Evolutionary conservation across 2,797 vertebrate species (phyloP).

Genomic region (Vipera ursinii): DNA sequence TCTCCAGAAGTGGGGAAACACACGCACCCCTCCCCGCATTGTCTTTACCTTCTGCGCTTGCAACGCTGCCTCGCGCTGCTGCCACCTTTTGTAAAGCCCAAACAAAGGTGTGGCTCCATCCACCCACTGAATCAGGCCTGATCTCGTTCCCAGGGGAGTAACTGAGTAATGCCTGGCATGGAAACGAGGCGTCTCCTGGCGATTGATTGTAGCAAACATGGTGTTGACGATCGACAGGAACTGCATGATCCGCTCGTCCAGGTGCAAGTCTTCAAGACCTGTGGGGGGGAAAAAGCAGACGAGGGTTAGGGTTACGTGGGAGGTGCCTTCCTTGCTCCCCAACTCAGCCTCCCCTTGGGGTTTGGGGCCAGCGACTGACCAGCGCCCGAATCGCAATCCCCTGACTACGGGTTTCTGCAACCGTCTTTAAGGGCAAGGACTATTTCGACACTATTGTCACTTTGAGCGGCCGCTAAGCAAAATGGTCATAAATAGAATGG

Average conservation of each 20-base stretch:
- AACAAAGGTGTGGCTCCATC: conserved; percentile 96
- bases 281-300: background rate
- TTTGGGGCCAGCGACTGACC: no score
- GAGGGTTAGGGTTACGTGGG: background rate
- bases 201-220: conserved; percentile 99
- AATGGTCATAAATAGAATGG: no score
- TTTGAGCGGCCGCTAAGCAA: no score
- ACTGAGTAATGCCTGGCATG: conserved; percentile 96
- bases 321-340: background rate
- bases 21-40: no score
- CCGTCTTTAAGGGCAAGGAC: no score
- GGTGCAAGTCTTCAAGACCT: conserved; percentile 96
- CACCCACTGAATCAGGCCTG: conserved; percentile 98
- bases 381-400: no score
- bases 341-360: background rate
- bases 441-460: no score
- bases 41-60: conserved; percentile 89
- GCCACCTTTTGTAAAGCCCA: conserved; percentile 98
- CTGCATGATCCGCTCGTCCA: conserved; percentile 99
- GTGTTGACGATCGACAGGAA: conserved; percentile 98
- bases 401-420: background rate
- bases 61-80: conserved; percentile 90
- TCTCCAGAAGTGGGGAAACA: background rate
- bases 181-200: conserved; percentile 92
- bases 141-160: conserved; percentile 92